phyloP scores from a whole-genome alignment of 37 sponge, comb jelly and placozoan genomes.

The Geodia barretti region DNA sequence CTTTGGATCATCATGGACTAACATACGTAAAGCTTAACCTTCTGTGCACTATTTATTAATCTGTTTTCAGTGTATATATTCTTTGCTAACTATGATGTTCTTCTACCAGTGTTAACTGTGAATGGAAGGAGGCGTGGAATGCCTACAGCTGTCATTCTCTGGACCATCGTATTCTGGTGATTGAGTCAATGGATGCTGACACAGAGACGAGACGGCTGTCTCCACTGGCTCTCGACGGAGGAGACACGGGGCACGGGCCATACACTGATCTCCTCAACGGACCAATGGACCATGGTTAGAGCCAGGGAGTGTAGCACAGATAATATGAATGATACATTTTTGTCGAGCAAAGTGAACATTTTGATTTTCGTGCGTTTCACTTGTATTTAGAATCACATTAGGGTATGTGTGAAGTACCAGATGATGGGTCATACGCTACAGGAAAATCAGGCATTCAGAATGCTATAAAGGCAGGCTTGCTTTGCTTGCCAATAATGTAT shows the following conservation, averaged over 20 bases:
- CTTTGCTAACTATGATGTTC: neutral
- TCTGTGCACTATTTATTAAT: neutral
- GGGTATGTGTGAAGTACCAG: too few relatives aligned
- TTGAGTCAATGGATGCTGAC: conserved; percentile 92
- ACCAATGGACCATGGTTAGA: conserved; percentile 94
- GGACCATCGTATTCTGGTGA: conserved; percentile 78
- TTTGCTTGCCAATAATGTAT: too few relatives aligned
- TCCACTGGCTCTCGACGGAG: conserved; percentile 85
- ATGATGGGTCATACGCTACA: too few relatives aligned
- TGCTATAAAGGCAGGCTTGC: too few relatives aligned
- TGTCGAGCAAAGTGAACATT: neutral
- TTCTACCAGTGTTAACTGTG: conserved; percentile 58
- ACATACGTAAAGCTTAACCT: neutral
- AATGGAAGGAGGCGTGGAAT: conserved; percentile 47
- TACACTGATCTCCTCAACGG: conserved; percentile 93
- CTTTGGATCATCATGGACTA: neutral
- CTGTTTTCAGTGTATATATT: conserved; percentile 4
- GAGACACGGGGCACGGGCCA: conserved; percentile 62
- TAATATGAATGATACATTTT: neutral
- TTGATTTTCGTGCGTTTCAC: neutral
- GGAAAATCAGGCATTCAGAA: too few relatives aligned
- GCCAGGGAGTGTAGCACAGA: neutral
- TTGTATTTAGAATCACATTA: too few relatives aligned
- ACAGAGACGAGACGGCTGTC: conserved; percentile 86
- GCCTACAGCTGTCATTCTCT: conserved; percentile 70